Base-by-base conservation (phyloP, 2,888 invertebrate species). In the Nomada fucata region DNA sequence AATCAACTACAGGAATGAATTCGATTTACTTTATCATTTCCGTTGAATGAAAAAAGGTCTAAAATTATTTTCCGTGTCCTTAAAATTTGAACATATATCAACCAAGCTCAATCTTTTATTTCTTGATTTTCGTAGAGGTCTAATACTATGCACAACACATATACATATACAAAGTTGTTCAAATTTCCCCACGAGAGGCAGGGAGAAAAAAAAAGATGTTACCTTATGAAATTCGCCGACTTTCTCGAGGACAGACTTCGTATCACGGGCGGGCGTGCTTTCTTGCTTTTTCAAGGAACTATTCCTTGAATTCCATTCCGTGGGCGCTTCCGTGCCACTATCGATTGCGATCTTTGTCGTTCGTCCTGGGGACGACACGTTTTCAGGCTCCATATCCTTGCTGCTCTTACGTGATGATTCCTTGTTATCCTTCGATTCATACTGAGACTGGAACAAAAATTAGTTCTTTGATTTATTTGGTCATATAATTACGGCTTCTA, bases 201-300 rank as follows among this genome's bases (percentile, higher is more conserved):
- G 15, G 47, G 13, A 47, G 15, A 15, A 15, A 2, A 47, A 47
- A 59, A 13, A 90, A 47, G 36, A 20, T 53, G 26, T 77, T 74
- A 86, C 86, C 86, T 97, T 96, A 92, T 98, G 98, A 93, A 98
- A 98, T 88, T 96, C 95, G 52, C 97, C 96, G 88, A 98, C 96
- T 93, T 97, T 97, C 93, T 97, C 97, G 95, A 98, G 96, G 68
- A 98, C 96, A 1, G 96, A 96, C 91, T 97, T 97, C 0, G 97
- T 97, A 87, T 91, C 89, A 29, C 82, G 84, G 69, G 57, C 36
- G 15, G 76, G 64, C 67, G 84, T 79, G 80, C 82, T 85, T 59
- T 86, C 89, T 76, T 84, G 75, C 85, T 86, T 89, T 83, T 83
- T 92, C 79, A 81, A 63, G 47, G 76, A 78, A 50, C 67, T 76